These are phyloP conservation scores for Bubo bubo DNA, from an alignment of 2,113 vertebrate genomes.

Conservation along the genomic window DNA sequence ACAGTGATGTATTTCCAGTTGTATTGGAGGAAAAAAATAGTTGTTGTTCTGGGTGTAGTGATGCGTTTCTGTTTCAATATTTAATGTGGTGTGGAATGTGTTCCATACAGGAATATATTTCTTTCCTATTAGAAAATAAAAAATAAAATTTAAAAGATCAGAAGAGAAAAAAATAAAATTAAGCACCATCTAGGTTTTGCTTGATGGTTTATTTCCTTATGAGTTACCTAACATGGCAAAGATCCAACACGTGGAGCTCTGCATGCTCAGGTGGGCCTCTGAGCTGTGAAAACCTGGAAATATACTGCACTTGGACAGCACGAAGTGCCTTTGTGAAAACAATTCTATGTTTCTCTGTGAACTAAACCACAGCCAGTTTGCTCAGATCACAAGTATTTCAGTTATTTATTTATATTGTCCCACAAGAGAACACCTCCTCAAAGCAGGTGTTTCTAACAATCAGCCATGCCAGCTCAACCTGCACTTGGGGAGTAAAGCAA, in stretches of 20 bases:
- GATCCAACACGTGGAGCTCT: not conserved
- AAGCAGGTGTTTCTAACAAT: not conserved
- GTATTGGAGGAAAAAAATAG: not conserved
- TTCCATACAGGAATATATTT: not conserved
- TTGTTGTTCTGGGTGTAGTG: not conserved
- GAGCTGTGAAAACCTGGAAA: not conserved
- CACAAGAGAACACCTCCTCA: not conserved
- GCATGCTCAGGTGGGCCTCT: not conserved
- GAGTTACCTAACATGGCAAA: not conserved
- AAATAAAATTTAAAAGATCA: not conserved
- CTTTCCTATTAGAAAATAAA: not conserved
- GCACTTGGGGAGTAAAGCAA: not conserved
- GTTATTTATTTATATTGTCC: not conserved
- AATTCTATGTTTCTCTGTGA: not conserved
- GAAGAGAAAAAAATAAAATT: not conserved
- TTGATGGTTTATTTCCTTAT: not conserved
- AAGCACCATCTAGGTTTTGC: not conserved
- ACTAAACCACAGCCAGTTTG: constrained; percentile 3
- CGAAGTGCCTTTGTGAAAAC: not conserved
- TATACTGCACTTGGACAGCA: not conserved
- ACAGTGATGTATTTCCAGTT: not conserved
- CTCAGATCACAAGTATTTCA: not conserved
- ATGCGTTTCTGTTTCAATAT: not conserved
- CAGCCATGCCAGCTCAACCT: not conserved
- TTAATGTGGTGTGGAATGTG: not conserved